Evolutionary conservation across 2,113 vertebrate genomes (phyloP).

Genomic region (Prionailurus bengalensis): DNA sequence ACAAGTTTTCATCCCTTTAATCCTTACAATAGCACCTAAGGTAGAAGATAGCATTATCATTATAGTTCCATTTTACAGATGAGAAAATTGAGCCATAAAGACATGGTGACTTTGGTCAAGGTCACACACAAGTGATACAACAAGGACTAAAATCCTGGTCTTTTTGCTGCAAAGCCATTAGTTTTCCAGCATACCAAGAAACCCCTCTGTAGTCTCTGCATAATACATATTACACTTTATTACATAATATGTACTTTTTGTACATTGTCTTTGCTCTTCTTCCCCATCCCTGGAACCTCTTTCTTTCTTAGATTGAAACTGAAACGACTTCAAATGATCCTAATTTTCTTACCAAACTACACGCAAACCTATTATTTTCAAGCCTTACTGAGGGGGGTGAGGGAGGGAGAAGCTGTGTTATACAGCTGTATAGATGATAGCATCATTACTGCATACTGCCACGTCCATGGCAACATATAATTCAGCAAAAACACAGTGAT

Average conservation of each 20-base stretch:
- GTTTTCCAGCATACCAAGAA: conserved; percentile 25
- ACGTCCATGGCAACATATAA: conserved; percentile 74
- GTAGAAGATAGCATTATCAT: neutral
- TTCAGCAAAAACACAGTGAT: conserved; percentile 74
- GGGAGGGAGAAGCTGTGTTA: conserved; percentile 63
- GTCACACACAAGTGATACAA: conserved; percentile 65
- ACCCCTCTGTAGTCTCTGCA: neutral
- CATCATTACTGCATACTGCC: conserved; percentile 62
- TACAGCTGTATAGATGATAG: conserved; percentile 71
- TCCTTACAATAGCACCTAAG: neutral
- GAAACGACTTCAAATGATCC: conserved; percentile 76
- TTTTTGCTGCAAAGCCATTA: conserved; percentile 48
- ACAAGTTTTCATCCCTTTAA: conserved; percentile 24
- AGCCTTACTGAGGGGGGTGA: neutral
- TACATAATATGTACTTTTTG: conserved; percentile 34
- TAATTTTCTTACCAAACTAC: conserved; percentile 79
- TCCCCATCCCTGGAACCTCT: conserved; percentile 14
- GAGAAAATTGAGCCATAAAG: conserved; percentile 58
- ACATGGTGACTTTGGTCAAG: conserved; percentile 73
- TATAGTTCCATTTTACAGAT: conserved; percentile 50
- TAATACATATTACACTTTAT: conserved; percentile 30
- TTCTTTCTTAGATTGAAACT: conserved; percentile 61
- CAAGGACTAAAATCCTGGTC: neutral
- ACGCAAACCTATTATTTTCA: conserved; percentile 80
- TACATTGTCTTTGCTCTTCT: conserved; percentile 66